Conservation (phyloP, 92 coral and sea anemone genomes). For the Actinostola sp. region DNA sequence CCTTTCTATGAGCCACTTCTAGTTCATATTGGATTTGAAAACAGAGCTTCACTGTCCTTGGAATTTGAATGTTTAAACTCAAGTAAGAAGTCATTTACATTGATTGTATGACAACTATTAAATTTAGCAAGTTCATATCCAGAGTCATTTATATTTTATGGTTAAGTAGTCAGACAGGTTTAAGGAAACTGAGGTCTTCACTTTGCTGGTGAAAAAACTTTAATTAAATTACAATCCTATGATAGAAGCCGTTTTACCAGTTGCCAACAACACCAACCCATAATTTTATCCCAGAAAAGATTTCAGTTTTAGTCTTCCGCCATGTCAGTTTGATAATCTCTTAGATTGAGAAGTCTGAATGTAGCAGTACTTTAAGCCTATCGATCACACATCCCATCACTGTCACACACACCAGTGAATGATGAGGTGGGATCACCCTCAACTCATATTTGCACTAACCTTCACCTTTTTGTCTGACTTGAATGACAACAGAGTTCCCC, state of each 20-base stretch:
- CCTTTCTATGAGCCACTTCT: no score
- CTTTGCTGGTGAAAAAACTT: conserved; percentile 41
- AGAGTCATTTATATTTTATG: no score
- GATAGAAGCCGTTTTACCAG: conserved; percentile 30
- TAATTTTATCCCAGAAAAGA: conserved; percentile 22
- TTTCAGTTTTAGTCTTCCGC: conserved; percentile 33
- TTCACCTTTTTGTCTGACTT: conserved; percentile 18
- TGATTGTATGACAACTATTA: no score
- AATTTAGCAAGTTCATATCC: no score
- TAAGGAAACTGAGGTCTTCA: conserved; percentile 26
- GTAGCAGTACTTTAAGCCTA: conserved; percentile 24
- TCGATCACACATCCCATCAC: conserved; percentile 27
- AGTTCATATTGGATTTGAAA: no score
- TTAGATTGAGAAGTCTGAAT: conserved; percentile 27
- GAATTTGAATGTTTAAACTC: no score
- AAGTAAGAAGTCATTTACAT: no score
- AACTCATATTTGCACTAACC: conserved; percentile 24
- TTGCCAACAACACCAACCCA: conserved; percentile 23
- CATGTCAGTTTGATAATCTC: conserved; percentile 33
- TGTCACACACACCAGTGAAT: conserved; percentile 21
- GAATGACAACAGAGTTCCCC: conserved; percentile 24
- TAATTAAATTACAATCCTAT: conserved; percentile 28
- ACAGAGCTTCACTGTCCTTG: no score
- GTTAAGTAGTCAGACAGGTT: not conserved
- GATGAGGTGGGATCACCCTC: conserved; percentile 21